A percentile compares a stretch with the other conserved stretches of the same genome.
These are phyloP conservation scores for Cottus gobio DNA, from an alignment of 2,113 vertebrate genomes.

Conservation along the genomic window DNA sequence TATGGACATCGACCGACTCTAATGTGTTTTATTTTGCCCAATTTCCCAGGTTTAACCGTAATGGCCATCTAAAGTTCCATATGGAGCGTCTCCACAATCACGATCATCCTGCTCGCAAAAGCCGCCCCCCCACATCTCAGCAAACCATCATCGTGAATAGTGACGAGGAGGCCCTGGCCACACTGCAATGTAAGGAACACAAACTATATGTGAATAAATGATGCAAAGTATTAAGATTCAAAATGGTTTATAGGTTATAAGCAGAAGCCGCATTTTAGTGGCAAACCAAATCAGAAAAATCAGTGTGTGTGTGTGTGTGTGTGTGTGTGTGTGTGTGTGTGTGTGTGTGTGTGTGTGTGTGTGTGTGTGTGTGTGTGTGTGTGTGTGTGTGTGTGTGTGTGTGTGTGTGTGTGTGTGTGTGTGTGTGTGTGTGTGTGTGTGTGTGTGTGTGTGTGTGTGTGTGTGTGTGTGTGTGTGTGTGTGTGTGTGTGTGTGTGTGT, in stretches of 20 bases:
- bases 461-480: slow-evolving; percentile 15
- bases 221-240: neutral
- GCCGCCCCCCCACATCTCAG: slow-evolving; percentile 66
- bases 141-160: slow-evolving; percentile 94
- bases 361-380: slow-evolving; percentile 16
- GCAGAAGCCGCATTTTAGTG: neutral
- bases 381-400: slow-evolving; percentile 5
- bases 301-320: neutral
- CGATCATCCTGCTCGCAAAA: slow-evolving; percentile 81
- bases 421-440: slow-evolving; percentile 12
- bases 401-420: slow-evolving; percentile 14
- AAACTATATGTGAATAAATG: neutral
- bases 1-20: neutral
- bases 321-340: slow-evolving; percentile 17
- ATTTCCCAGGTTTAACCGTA: slow-evolving; percentile 92
- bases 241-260: neutral
- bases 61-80: slow-evolving; percentile 98
- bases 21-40: neutral
- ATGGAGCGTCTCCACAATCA: slow-evolving; percentile 94
- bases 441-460: slow-evolving; percentile 11
- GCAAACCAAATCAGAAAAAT: neutral
- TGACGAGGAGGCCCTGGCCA: slow-evolving; percentile 91
- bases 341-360: slow-evolving; percentile 11
- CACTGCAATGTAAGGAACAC: slow-evolving; percentile 83
- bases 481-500: slow-evolving; percentile 5